Evolutionary conservation across 1,140 invertebrate species (phyloP), one percentile per base, ranked within the genome.

Genomic region (Drosophila ogumai): DNA sequence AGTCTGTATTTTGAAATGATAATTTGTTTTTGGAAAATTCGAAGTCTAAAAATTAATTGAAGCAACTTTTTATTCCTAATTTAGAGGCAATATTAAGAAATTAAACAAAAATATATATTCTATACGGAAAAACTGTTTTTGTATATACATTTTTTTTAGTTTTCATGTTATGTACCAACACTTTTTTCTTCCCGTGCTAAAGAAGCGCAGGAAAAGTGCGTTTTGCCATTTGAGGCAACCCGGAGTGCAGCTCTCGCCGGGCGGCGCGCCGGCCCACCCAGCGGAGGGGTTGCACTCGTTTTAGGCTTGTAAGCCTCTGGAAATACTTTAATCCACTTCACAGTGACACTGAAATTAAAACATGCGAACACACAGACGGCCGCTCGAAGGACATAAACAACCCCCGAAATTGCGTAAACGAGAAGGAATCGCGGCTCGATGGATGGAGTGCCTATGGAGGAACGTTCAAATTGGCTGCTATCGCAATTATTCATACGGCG

Each of bases 301-400:
- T 87, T 90, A 87, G 86, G 81, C 46, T 67, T 88, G 86, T 90
- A 90, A 90, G 82, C 88, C 73, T 59, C 63, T 75, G 82, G 72
- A 91, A 90, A 90, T 90, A 87, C 87, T 90, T 90, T 90, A 90
- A 90, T 87, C 87, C 87, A 88, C 87, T 90, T 90, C 82, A 90
- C 57, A 81, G 79, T 91, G 87, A 87, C 82, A 90, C 78, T 74
- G 86, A 85, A 90, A 90, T 90, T 90, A 90, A 90, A 82, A 74
- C 80, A 87, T 64, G 57, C 50, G 69, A 28, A 46, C 47, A 59
- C 52, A 49, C 46, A 49, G 22, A 38, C 56, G 25, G 25, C 19
- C 40, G 36, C 17, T 28, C 46, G 25, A 46, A 55, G 34, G 58
- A 56, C 58, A 76, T 44, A 57, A 78, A 79, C 80, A 87, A 82